Evolutionary conservation across 2,113 vertebrate species (phyloP).

Genomic region (Hystrix brachyura): DNA sequence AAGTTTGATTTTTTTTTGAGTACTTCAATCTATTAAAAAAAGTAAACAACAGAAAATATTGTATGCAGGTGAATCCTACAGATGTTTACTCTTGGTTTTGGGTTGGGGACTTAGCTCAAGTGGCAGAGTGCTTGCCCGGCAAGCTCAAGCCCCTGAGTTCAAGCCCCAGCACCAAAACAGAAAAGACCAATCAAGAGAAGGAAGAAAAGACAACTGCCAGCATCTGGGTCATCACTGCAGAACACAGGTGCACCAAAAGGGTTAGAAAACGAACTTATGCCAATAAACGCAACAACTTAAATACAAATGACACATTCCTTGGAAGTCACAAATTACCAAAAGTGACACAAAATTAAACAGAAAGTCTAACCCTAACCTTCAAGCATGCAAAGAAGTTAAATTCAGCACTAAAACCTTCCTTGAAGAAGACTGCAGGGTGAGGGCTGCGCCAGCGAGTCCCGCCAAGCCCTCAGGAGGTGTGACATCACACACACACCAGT

Average conservation of each 20-base stretch:
- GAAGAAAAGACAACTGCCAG: not conserved
- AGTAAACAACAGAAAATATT: too few species aligned
- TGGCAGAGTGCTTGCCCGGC: too few species aligned
- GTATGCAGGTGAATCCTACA: not conserved
- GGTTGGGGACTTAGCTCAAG: too few species aligned
- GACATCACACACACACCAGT: not conserved
- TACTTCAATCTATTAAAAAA: not conserved
- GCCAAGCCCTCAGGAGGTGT: not conserved
- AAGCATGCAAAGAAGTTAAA: not conserved
- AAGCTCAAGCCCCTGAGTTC: too few species aligned
- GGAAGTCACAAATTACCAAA: not conserved
- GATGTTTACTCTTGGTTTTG: not conserved
- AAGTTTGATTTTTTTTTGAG: too few species aligned
- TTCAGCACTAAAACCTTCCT: not conserved
- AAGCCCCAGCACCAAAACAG: not conserved
- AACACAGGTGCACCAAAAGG: rapidly evolving
- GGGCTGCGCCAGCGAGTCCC: not conserved
- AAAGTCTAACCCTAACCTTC: not conserved
- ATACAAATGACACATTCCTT: not conserved
- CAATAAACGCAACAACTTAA: not conserved
- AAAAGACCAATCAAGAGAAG: not conserved
- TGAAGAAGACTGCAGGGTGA: not conserved
- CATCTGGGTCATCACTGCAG: not conserved
- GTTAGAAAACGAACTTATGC: not conserved
- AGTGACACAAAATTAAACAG: not conserved